Percentiles rank a stretch among this genome's conserved stretches.
Evolutionary conservation across 2,113 vertebrate species (phyloP).

Genomic region (Aix galericulata): DNA sequence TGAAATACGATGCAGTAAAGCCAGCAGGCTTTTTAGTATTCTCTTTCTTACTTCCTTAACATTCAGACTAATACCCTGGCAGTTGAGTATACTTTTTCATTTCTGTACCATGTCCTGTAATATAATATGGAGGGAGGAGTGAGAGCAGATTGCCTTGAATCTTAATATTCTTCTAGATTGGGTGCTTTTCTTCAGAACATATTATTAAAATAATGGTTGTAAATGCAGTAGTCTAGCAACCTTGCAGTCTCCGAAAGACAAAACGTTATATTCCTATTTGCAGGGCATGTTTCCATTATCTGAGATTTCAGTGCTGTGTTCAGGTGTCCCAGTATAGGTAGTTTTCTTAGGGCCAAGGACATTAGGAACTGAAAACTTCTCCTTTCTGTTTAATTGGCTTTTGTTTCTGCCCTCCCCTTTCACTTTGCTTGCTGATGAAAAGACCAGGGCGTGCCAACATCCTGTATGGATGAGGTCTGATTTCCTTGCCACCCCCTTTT

Average conservation of each 20-base stretch:
- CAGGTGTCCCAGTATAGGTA: background rate
- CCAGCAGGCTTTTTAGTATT: constrained; percentile 4
- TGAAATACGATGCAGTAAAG: constrained; percentile 2
- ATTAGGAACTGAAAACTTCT: background rate
- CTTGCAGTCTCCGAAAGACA: background rate
- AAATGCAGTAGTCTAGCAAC: background rate
- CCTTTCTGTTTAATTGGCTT: background rate
- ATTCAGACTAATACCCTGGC: background rate
- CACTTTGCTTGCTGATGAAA: background rate
- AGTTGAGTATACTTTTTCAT: background rate
- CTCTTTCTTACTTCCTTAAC: constrained; percentile 12
- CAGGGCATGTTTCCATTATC: background rate
- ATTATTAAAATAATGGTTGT: background rate
- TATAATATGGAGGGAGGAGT: background rate
- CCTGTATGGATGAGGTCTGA: background rate
- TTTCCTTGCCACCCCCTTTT: background rate
- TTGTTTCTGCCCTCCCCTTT: background rate
- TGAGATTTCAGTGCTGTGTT: background rate
- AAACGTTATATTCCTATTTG: background rate
- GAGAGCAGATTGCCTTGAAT: background rate
- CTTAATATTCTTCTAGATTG: background rate
- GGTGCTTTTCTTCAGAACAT: background rate
- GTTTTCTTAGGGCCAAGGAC: background rate
- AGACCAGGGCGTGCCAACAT: background rate
- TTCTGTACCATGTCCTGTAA: background rate